Percentiles rank a stretch among this genome's conserved stretches.
These are phyloP conservation scores for Diplazon laetatorius DNA, from an alignment of 2,888 invertebrate genomes.

Conservation along the genomic window DNA sequence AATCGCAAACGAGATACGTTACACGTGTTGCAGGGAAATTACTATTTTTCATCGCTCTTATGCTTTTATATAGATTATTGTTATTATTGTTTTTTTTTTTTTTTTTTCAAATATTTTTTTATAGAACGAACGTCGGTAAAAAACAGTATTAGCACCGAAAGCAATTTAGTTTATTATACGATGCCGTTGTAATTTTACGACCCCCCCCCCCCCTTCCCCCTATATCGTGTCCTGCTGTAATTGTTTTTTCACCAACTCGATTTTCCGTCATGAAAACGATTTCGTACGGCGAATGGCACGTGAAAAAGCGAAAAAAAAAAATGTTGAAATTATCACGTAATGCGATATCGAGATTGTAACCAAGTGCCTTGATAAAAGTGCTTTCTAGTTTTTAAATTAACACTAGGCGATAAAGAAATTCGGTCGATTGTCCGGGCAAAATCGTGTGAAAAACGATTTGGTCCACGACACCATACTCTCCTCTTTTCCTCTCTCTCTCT, in stretches of 20 bases:
- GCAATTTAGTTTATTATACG: constrained; percentile 55
- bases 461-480: too few relatives aligned
- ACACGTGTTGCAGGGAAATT: constrained; percentile 16
- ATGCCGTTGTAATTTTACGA: constrained; percentile 40
- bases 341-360: constrained; percentile 26
- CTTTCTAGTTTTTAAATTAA: constrained; percentile 40
- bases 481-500: too few relatives aligned
- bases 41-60: constrained; percentile 15
- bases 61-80: constrained; percentile 5
- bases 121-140: constrained; percentile 57
- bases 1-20: constrained; percentile 26
- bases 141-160: constrained; percentile 64
- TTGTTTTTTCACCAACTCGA: too few relatives aligned
- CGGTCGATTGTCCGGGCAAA: constrained; percentile 43
- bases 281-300: neutral
- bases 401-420: constrained; percentile 32
- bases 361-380: constrained; percentile 65
- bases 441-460: constrained; percentile 2
- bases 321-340: constrained; percentile 4
- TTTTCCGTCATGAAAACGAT: too few relatives aligned
- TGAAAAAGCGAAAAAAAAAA: neutral
- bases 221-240: constrained; percentile 37
- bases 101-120: constrained; percentile 38
- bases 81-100: neutral
- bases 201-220: too few relatives aligned